Evolutionary conservation across 2,113 vertebrate species (phyloP).

Genomic region (Saguinus imperator): DNA sequence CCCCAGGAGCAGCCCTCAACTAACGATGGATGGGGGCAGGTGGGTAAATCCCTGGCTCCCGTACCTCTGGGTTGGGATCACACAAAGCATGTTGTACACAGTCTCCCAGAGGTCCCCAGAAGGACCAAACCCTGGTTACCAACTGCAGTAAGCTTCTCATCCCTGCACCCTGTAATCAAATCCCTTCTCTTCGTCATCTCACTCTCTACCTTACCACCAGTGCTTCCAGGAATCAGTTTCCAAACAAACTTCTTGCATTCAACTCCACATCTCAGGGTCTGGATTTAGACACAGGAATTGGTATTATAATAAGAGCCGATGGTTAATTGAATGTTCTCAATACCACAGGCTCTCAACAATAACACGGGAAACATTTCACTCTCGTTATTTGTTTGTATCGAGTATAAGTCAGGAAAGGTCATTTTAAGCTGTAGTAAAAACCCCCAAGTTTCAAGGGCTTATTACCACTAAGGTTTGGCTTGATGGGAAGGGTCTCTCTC

Average conservation of each 20-base stretch:
- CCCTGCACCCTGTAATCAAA: neutral
- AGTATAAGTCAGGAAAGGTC: neutral
- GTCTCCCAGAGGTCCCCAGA: neutral
- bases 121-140: neutral
- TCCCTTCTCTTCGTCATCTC: no score
- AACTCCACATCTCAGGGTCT: neutral
- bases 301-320: neutral
- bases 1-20: neutral
- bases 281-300: neutral
- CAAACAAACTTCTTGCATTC: neutral
- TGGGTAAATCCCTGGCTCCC: neutral
- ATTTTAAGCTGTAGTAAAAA: neutral
- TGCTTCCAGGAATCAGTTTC: neutral
- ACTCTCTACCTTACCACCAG: neutral
- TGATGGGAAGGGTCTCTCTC: neutral
- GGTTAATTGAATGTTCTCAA: fast-evolving
- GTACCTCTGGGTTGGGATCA: neutral
- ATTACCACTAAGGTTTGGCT: neutral
- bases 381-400: neutral
- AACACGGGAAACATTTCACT: neutral
- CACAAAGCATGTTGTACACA: fast-evolving
- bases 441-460: neutral
- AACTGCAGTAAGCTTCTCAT: neutral
- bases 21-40: neutral
- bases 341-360: neutral